These are phyloP conservation scores for Calephelis virginiensis DNA, from an alignment of 1,140 invertebrate species.

Conservation along the genomic window DNA sequence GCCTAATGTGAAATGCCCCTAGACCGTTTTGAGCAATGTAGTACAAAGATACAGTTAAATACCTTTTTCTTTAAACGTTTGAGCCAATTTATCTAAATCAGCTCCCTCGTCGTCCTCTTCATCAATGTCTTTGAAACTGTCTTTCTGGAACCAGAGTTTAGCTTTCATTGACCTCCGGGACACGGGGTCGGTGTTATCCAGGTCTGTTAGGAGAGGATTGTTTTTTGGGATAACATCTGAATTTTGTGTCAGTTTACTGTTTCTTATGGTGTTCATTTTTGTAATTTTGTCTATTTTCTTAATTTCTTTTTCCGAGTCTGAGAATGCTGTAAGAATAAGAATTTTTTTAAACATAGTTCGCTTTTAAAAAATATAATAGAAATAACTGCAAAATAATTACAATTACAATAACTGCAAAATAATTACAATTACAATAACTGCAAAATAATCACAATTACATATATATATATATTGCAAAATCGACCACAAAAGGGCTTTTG, in stretches of 20 bases:
- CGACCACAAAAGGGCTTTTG: no score
- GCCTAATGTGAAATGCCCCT: no score
- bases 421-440: background rate
- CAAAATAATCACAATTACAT: background rate
- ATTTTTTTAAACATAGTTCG: background rate
- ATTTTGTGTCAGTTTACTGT: constrained; percentile 53
- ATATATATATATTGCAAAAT: background rate
- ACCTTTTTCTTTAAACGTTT: constrained; percentile 86
- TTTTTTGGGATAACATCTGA: constrained; percentile 63
- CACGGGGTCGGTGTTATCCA: constrained; percentile 87
- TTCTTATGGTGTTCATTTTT: constrained; percentile 68
- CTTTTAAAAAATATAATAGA: background rate
- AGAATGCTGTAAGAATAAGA: constrained; percentile 73
- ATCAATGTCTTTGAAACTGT: constrained; percentile 90
- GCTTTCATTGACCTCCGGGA: constrained; percentile 87
- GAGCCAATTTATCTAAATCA: constrained; percentile 89
- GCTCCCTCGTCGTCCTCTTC: constrained; percentile 91
- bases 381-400: background rate
- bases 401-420: background rate
- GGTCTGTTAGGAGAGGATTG: constrained; percentile 92
- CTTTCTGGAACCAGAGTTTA: constrained; percentile 94
- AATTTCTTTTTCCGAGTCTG: constrained; percentile 74
- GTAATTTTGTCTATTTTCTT: constrained; percentile 64
- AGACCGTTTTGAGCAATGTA: background rate
- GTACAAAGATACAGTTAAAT: constrained; percentile 15